Evolutionary conservation across 2,797 vertebrate species (phyloP), one percentile per base, ranked within the genome.

Genomic region (Pseudopleuronectes americanus): DNA sequence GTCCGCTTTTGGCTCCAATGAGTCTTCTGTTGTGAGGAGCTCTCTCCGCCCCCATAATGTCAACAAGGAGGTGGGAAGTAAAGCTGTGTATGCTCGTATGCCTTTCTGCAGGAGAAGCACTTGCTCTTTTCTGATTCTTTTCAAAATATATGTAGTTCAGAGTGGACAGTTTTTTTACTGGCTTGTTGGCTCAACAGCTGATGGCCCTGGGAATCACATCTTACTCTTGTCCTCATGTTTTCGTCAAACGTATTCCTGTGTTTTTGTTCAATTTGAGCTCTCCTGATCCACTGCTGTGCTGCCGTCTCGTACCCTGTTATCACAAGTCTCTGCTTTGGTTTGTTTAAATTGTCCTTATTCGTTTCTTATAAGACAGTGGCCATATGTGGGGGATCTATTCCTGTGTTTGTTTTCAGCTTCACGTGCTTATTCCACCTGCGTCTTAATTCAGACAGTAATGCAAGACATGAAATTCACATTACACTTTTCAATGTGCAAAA

Each of bases 311-410:
- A 51, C 6, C 13, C 58, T 60, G 43, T 75, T 26, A 56, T 57
- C 52, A 67, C 12, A 55, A n/a, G 23, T 68, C 21, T 61, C 17
- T 43, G 1, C 1, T 52, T 74, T 38, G 60, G 22, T 68, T 75
- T 62, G 48, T 68, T 69, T 51, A 76, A 57, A 66, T 63, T 73
- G 65, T 61, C 63, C 64, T 52, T 21, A 31, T 80, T 83, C 75
- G 69, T 68, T 71, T 78, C 28, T n/a, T 57, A 64, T 68, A 52
- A 24, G 68, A 56, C 45, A 55, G 17, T 23, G 17, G 31, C 64
- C 69, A 81, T 83, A 68, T 84, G 64, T 71, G 59, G 13, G 60
- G 55, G 33, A 45, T 48, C 68, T 62, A 26, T 28, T 17, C 45
- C 64, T 23, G 45, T 51, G 23, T 63, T 82, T 74, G 52, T 65